phyloP scores from a whole-genome alignment of 1,140 invertebrate genomes.

The Cataglyphis hispanica region DNA sequence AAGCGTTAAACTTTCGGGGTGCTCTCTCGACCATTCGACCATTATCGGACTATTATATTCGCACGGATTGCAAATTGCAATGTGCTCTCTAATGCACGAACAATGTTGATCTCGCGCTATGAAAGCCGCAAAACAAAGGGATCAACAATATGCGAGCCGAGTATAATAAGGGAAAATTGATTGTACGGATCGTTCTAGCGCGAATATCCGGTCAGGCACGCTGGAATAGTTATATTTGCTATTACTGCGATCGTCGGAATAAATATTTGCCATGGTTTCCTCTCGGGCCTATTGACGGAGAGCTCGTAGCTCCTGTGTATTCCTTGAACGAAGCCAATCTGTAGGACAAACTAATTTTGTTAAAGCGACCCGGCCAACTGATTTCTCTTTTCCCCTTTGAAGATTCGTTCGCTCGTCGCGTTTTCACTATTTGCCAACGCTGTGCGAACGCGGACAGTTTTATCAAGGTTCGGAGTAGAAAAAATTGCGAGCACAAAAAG shows the following conservation, averaged over 20 bases:
- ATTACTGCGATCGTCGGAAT: constrained; percentile 43
- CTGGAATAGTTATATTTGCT: constrained; percentile 55
- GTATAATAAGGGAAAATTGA: constrained; percentile 47
- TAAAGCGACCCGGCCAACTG: constrained; percentile 73
- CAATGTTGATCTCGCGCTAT: constrained; percentile 41
- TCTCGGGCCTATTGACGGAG: background rate
- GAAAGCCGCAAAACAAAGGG: constrained; percentile 48
- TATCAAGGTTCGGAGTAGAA: constrained; percentile 16
- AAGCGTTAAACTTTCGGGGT: constrained; percentile 22
- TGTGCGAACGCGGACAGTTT: constrained; percentile 51
- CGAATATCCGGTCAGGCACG: constrained; percentile 20
- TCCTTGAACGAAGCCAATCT: constrained; percentile 59
- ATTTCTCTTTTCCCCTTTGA: constrained; percentile 53
- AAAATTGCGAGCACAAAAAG: background rate
- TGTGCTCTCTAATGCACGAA: constrained; percentile 33
- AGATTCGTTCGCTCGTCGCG: constrained; percentile 4
- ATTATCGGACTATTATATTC: constrained; percentile 46
- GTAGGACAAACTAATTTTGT: constrained; percentile 80
- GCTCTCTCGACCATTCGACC: background rate
- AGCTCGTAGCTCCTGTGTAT: constrained; percentile 6
- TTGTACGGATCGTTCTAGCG: constrained; percentile 30
- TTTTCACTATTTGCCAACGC: constrained; percentile 51
- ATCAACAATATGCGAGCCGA: constrained; percentile 27
- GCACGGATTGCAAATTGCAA: constrained; percentile 32
- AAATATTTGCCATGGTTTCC: constrained; percentile 48